Evolutionary conservation across 2,888 invertebrate species (phyloP).

Genomic region (Rhingia campestris): DNA sequence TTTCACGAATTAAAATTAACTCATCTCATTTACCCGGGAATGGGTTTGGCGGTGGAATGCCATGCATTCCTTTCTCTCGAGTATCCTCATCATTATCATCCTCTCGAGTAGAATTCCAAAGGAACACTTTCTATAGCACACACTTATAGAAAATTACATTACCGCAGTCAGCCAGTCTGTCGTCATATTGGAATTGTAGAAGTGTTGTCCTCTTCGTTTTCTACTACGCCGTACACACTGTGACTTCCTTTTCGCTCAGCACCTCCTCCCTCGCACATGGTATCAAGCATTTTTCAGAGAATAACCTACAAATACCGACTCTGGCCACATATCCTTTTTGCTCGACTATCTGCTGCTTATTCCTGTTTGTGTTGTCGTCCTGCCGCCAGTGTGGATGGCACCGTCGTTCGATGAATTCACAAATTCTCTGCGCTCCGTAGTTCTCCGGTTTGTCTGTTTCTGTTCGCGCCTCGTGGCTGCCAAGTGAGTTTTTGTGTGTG

Average conservation of each 20-base stretch:
- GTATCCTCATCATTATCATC: slow-evolving; percentile 25
- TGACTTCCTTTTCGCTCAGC: slow-evolving; percentile 30
- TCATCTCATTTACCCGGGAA: not conserved
- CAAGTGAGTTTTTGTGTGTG: slow-evolving; percentile 20
- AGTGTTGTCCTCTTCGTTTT: slow-evolving; percentile 38
- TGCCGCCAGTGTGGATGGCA: slow-evolving; percentile 34
- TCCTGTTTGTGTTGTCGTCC: slow-evolving; percentile 21
- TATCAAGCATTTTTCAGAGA: slow-evolving; percentile 17
- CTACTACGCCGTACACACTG: slow-evolving; percentile 1
- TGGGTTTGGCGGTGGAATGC: slow-evolving; percentile 1
- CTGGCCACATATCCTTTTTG: slow-evolving; percentile 23
- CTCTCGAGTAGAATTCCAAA: slow-evolving; percentile 32
- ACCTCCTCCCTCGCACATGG: not conserved
- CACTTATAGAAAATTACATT: slow-evolving; percentile 43
- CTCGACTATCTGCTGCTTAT: slow-evolving; percentile 43
- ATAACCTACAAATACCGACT: slow-evolving; percentile 35
- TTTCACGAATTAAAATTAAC: slow-evolving; percentile 1
- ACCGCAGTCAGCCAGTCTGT: slow-evolving; percentile 66
- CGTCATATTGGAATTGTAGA: slow-evolving; percentile 40
- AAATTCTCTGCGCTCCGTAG: slow-evolving; percentile 10
- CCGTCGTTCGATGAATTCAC: slow-evolving; percentile 50
- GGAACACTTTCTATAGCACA: slow-evolving; percentile 2
- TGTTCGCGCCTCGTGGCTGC: slow-evolving; percentile 34
- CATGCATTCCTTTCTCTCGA: slow-evolving; percentile 26
- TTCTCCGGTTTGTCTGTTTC: slow-evolving; percentile 43